phyloP scores from a whole-genome alignment of 2,888 invertebrate species.

The Tuta absoluta region DNA sequence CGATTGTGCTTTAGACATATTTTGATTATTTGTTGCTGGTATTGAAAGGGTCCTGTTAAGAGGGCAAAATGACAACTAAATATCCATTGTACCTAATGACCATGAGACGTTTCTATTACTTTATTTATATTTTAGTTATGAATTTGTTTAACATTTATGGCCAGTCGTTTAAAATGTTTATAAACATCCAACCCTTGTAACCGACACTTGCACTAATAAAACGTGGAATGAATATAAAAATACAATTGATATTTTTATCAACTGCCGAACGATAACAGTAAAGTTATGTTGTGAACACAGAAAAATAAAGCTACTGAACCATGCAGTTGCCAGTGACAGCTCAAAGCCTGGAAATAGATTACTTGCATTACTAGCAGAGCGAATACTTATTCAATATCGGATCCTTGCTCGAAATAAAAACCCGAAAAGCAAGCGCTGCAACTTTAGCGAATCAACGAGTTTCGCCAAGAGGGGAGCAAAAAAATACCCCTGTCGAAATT shows the following conservation, averaged over 20 bases:
- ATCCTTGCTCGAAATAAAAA: conserved; percentile 29
- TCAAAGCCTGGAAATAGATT: background rate
- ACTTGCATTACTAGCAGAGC: background rate
- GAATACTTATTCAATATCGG: background rate
- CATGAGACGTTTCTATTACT: too few species aligned
- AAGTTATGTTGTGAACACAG: background rate
- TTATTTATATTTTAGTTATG: too few species aligned
- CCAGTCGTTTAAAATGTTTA: too few species aligned
- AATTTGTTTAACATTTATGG: too few species aligned
- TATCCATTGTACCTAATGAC: background rate
- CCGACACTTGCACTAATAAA: background rate
- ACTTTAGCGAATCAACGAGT: conserved; percentile 45
- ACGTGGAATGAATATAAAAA: background rate
- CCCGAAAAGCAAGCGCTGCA: conserved; percentile 46
- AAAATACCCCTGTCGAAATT: conserved; percentile 54
- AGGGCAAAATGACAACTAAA: conserved; percentile 1
- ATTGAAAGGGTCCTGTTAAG: conserved; percentile 4
- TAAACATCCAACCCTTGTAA: too few species aligned
- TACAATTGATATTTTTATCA: background rate
- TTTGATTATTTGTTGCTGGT: conserved; percentile 11
- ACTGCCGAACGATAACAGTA: background rate
- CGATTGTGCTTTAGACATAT: conserved; percentile 7
- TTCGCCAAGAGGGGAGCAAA: conserved; percentile 45
- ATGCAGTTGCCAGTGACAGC: background rate
- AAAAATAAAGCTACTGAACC: background rate